Base-by-base conservation (phyloP, 2,113 vertebrate genomes). In the Panthera leo region DNA sequence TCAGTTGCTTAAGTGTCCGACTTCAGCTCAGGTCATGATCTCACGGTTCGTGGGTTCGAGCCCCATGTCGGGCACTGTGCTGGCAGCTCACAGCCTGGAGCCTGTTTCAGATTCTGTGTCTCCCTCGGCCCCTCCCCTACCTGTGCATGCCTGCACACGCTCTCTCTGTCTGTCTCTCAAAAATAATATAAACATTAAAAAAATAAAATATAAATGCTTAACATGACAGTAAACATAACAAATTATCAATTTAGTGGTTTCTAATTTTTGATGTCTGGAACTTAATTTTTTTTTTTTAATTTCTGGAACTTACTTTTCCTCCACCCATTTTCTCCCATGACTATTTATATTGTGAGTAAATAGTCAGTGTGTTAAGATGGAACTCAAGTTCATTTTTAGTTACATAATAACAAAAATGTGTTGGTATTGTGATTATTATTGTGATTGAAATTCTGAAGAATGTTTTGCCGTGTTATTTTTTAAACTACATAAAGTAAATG, bases 291-390 rank as follows among this genome's bases (percentile, higher is more conserved):
- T 9, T 92, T 90, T 83, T 29, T 31, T 16, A 83, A 71, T 97
- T 97, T 98, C 75, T 89, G 67, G 93, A 90, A 97, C 94, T 96
- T 97, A 94, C 42, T 97, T 39, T 96, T 94, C 76, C 91, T 73
- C 51, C 85, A 95, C 51, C 91, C 42, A 39, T 48, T 89, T 95
- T 93, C 76, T 95, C 83, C 3, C 51, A 45, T 71, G 42, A 58
- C 53, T 58, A 0, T 84, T 55, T 82, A 42, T 88, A 85, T 89
- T 88, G 16, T 93, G 29, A 97, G 70, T 67, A 21, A 82, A 45
- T 70, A 92, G 65, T 93, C n/a, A 79, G 11, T 80, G 48, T 85
- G 14, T 87, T 68, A 89, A 87, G 8, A 39, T 85, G 48, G 53
- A 85, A 61, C 79, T 86, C 42, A 75, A 53, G 61, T 87, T 90